Evolutionary conservation across 2,113 vertebrate genomes (phyloP), one percentile per base, ranked within the genome.

Genomic region (Lutjanus erythropterus): DNA sequence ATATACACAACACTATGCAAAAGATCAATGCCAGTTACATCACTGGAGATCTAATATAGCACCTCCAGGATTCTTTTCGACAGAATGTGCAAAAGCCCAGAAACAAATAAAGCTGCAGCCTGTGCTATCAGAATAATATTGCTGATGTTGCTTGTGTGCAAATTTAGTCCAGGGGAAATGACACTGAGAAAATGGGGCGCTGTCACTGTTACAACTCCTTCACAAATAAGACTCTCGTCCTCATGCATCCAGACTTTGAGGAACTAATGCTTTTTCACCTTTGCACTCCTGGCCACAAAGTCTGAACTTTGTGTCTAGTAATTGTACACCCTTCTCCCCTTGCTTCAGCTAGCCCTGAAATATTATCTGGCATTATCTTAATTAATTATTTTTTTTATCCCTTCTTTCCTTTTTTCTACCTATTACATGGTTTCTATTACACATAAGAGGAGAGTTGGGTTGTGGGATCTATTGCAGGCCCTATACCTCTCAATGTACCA

Each of bases 41-140:
- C 47, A 82, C 23, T 25, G 19, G 18, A 62, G 50, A 47, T 60
- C 10, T 71, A 75, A 78, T 60, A 62, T 50, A 56, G n/a, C 52
- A 81, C 33, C 61, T 83, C 39, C 19, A 42, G 55, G 25, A 72
- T 78, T 67, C 27, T 78, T 81, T 76, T 73, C 65, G 76, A 77
- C 67, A 77, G 39, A 83, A 50, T 81, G 31, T 81, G 64, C 55
- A 69, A 53, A 86, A 67, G 39, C 53, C 37, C 23, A 39, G 29
- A 35, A 39, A 64, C 21, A 61, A 76, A 59, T 41, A 23, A 33
- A 62, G 29, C 53, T 66, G 11, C n/a, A 68, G 59, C 7, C 42
- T 74, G 35, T 21, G n/a, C 64, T 35, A 18, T 65, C 33, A 49
- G 27, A 18, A 14, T 35, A 19, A 33, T 67, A 21, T 16, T 82